A percentile compares a stretch with the other conserved stretches of the same genome.
Conservation (phyloP, 1,140 invertebrate genomes). For the Drosophila sucinea region DNA sequence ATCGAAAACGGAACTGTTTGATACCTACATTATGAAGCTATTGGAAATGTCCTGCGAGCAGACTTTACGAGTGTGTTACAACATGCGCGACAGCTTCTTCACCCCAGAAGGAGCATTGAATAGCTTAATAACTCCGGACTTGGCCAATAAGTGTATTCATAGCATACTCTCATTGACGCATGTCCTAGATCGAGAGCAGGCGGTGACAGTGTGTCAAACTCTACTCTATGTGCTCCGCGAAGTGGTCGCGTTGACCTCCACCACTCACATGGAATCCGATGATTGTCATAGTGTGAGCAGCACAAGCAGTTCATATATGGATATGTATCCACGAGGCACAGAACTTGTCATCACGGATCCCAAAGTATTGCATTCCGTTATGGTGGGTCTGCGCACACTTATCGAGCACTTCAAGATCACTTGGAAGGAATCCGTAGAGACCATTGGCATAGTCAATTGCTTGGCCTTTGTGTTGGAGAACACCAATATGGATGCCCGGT, state of each 20-base stretch:
- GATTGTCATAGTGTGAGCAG: conserved; percentile 80
- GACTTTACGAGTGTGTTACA: conserved; percentile 86
- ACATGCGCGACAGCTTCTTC: conserved; percentile 83
- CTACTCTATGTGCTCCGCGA: conserved; percentile 88
- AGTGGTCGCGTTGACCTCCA: conserved; percentile 79
- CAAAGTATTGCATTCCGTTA: conserved; percentile 85
- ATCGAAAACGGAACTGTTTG: conserved; percentile 84
- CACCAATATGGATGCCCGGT: conserved; percentile 84
- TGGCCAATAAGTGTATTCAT: conserved; percentile 87
- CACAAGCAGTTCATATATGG: conserved; percentile 66
- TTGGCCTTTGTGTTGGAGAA: conserved; percentile 82
- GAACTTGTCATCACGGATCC: conserved; percentile 72
- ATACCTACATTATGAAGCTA: conserved; percentile 87
- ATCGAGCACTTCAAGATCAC: conserved; percentile 88
- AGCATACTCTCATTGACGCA: conserved; percentile 84
- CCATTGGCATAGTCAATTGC: conserved; percentile 77
- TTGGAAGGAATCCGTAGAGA: conserved; percentile 86
- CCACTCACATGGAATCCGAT: conserved; percentile 36
- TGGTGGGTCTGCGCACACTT: conserved; percentile 86
- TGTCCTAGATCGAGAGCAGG: conserved; percentile 86
- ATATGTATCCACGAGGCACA: conserved; percentile 59
- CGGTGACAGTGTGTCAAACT: conserved; percentile 88
- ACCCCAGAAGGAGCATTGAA: conserved; percentile 43
- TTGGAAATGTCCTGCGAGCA: conserved; percentile 86
- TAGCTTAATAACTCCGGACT: conserved; percentile 84